phyloP scores from a whole-genome alignment of 2,888 invertebrate genomes.

The Liopterus haemorrhoidalis region DNA sequence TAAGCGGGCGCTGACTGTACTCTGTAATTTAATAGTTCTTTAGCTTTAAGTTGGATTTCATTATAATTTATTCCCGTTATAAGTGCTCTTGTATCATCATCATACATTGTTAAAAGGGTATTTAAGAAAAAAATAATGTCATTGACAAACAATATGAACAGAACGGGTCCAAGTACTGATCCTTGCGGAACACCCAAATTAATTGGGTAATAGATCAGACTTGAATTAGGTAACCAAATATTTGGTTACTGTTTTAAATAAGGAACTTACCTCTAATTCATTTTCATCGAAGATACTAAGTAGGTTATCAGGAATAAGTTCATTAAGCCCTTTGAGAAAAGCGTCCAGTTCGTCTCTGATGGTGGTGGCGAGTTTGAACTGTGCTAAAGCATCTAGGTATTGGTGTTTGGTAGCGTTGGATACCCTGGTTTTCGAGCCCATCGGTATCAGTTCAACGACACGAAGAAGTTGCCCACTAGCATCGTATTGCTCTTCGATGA shows the following conservation, averaged over 20 bases:
- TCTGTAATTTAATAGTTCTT: too few relatives aligned
- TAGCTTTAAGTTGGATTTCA: too few relatives aligned
- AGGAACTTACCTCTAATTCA: constrained; percentile 74
- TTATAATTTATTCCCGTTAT: neutral
- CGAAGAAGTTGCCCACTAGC: constrained; percentile 65
- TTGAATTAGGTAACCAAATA: too few relatives aligned
- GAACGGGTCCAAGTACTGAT: too few relatives aligned
- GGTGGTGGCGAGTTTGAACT: constrained; percentile 76
- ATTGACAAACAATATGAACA: too few relatives aligned
- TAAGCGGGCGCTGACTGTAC: too few relatives aligned
- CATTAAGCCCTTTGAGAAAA: constrained; percentile 84
- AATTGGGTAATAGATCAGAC: too few relatives aligned
- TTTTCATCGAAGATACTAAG: constrained; percentile 94
- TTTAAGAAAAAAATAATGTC: too few relatives aligned
- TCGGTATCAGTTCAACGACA: constrained; percentile 77
- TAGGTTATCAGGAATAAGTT: constrained; percentile 87
- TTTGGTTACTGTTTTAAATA: constrained; percentile 4
- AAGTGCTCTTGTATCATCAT: neutral
- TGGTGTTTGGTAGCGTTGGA: constrained; percentile 69
- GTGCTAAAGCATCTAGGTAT: constrained; percentile 84
- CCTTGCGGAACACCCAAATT: too few relatives aligned
- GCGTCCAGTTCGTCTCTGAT: constrained; percentile 79
- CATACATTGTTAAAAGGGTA: too few relatives aligned
- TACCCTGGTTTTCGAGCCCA: constrained; percentile 70
- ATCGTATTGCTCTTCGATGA: constrained; percentile 86